phyloP scores from a whole-genome alignment of 2,797 vertebrate genomes.

The Falco novaeseelandiae region DNA sequence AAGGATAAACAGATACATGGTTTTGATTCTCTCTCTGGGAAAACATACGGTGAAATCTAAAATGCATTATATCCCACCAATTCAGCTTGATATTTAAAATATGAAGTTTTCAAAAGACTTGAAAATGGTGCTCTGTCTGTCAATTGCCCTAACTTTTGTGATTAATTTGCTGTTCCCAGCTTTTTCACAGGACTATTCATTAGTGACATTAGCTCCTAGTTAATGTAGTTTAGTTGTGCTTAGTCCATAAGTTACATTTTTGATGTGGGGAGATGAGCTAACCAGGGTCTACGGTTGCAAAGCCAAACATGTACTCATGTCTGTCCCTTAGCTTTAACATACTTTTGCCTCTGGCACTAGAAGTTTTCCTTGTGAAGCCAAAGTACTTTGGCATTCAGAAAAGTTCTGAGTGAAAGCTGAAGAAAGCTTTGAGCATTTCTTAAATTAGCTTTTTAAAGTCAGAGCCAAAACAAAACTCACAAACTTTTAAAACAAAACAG shows the following conservation, averaged over 20 bases:
- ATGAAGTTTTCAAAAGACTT: background rate
- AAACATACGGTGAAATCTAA: background rate
- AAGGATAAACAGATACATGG: background rate
- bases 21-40: background rate
- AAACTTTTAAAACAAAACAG: background rate
- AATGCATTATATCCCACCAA: background rate
- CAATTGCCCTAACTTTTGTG: background rate
- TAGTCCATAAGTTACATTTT: background rate
- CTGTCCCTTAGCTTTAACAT: constrained; percentile 4
- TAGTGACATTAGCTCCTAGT: background rate
- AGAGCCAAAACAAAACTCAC: background rate
- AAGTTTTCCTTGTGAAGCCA: constrained; percentile 9
- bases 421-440: background rate
- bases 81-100: constrained; percentile 2
- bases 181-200: background rate
- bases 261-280: background rate
- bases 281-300: background rate
- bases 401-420: background rate
- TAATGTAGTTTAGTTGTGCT: background rate
- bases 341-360: background rate
- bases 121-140: background rate
- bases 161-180: background rate
- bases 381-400: constrained; percentile 25
- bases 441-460: background rate
- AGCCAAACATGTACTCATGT: background rate